These are phyloP conservation scores for Arrhopalites spinosus DNA, from an alignment of 2,888 invertebrate species.

Conservation along the genomic window DNA sequence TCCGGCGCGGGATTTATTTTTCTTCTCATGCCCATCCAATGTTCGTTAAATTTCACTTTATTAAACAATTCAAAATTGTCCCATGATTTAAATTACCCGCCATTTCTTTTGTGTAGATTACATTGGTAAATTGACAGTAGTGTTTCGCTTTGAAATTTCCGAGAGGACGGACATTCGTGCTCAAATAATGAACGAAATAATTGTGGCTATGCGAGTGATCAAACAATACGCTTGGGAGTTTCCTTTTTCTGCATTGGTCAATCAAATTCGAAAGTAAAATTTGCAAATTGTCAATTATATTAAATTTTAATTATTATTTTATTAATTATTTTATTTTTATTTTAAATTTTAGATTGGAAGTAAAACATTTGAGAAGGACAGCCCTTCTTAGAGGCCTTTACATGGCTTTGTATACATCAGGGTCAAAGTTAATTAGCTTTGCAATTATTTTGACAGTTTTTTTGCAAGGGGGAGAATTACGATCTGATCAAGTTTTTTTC, in stretches of 20 bases:
- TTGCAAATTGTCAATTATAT: too few relatives aligned
- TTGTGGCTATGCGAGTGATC: conserved; percentile 90
- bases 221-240: conserved; percentile 68
- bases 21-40: conserved; percentile 82
- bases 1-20: conserved; percentile 80
- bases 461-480: conserved; percentile 65
- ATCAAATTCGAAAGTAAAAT: conserved; percentile 24
- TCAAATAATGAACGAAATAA: conserved; percentile 93
- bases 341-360: conserved; percentile 63
- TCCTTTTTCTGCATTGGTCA: conserved; percentile 32
- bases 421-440: conserved; percentile 81
- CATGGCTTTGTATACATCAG: conserved; percentile 70
- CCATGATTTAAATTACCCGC: too few relatives aligned
- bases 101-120: conserved; percentile 53
- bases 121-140: conserved; percentile 61
- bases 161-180: conserved; percentile 86
- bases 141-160: conserved; percentile 77
- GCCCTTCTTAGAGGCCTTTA: too few relatives aligned
- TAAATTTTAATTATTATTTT: too few relatives aligned
- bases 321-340: too few relatives aligned
- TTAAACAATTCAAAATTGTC: background rate
- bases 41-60: conserved; percentile 60
- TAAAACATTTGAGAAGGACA: too few relatives aligned
- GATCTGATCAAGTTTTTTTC: conserved; percentile 79
- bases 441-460: conserved; percentile 78